Conservation (phyloP, 1,140 invertebrate genomes). For the Lasaia peninsularis region DNA sequence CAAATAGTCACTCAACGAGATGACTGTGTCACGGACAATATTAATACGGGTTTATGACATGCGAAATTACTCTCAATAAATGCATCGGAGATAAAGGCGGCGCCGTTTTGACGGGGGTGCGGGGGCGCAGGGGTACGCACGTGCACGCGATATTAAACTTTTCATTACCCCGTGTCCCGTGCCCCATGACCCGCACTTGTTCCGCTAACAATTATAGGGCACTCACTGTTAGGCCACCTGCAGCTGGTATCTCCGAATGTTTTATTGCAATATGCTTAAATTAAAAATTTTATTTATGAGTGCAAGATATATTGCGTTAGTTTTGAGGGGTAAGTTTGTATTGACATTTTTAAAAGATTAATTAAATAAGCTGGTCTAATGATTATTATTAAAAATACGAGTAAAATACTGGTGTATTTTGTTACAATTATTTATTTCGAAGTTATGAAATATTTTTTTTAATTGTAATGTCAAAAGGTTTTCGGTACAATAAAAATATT, state of each 20-base stretch:
- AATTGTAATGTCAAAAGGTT: too few relatives aligned
- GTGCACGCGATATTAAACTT: conserved; percentile 55
- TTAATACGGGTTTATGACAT: conserved; percentile 72
- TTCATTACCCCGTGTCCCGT: conserved; percentile 45
- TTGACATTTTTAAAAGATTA: neutral
- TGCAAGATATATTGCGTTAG: neutral
- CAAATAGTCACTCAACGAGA: too few relatives aligned
- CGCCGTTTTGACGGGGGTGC: conserved; percentile 1
- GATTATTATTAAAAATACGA: neutral
- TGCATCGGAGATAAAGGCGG: conserved; percentile 34
- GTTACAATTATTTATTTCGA: too few relatives aligned
- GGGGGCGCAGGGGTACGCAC: conserved; percentile 11
- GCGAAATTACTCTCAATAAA: conserved; percentile 66
- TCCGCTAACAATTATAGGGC: conserved; percentile 14
- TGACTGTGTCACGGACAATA: conserved; percentile 35
- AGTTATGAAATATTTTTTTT: too few relatives aligned
- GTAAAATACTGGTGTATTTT: too few relatives aligned
- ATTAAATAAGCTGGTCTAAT: neutral
- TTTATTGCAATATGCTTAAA: conserved; percentile 20
- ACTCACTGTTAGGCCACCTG: conserved; percentile 26
- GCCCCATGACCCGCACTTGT: conserved; percentile 33
- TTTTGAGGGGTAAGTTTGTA: neutral
- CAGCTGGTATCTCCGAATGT: conserved; percentile 17
- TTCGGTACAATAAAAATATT: too few relatives aligned
- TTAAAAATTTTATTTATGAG: conserved; percentile 19